These are phyloP conservation scores for Myxocyprinus asiaticus DNA, from an alignment of 2,113 vertebrate genomes.

Conservation along the genomic window DNA sequence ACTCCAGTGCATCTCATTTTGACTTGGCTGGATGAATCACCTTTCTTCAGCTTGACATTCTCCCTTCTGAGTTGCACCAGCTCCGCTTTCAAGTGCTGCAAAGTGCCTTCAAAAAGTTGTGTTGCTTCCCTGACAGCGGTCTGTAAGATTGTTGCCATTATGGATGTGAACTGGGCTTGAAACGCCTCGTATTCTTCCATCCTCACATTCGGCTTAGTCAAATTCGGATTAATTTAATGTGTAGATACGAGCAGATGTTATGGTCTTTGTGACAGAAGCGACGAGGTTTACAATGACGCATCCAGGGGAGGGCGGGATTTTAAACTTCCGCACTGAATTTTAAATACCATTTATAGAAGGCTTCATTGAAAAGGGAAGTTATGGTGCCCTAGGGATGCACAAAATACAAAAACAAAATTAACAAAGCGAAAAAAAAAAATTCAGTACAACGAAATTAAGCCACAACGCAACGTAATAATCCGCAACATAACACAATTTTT, in stretches of 20 bases:
- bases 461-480: no score
- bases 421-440: no score
- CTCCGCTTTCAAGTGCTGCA: slow-evolving; percentile 69
- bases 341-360: neutral
- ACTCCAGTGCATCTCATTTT: neutral
- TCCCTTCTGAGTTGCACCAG: slow-evolving; percentile 65
- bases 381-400: no score
- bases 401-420: no score
- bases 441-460: no score
- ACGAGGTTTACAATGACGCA: slow-evolving; percentile 8
- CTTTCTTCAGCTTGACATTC: slow-evolving; percentile 62
- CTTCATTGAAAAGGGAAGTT: no score
- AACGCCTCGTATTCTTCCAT: slow-evolving; percentile 57
- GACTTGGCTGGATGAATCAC: neutral
- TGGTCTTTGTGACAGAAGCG: neutral
- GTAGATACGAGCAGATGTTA: neutral
- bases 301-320: slow-evolving; percentile 6
- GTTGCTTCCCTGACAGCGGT: slow-evolving; percentile 68
- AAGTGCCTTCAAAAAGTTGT: slow-evolving; percentile 72
- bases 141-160: slow-evolving; percentile 70
- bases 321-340: neutral
- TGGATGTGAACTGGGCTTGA: slow-evolving; percentile 63
- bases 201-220: no score
- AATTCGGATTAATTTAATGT: neutral
- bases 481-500: no score